A percentile compares a stretch with the other conserved stretches of the same genome.
Evolutionary conservation across 1,140 invertebrate genomes (phyloP).

Genomic region (Hydropsyche tenuis): DNA sequence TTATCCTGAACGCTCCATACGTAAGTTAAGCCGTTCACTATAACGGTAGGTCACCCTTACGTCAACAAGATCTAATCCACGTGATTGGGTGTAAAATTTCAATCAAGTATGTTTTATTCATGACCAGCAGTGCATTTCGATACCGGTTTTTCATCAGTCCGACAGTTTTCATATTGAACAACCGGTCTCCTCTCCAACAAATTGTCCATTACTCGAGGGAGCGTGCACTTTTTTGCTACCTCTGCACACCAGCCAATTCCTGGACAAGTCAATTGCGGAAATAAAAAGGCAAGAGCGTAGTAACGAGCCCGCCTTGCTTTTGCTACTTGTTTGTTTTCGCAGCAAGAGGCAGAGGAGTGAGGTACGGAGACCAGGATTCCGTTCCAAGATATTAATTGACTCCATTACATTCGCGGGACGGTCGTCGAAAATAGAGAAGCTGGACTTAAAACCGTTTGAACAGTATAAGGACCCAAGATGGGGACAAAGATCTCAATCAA

Average conservation of each 20-base stretch:
- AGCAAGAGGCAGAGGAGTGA: background rate
- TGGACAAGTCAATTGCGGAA: constrained; percentile 30
- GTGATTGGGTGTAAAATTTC: no score
- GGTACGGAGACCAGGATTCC: background rate
- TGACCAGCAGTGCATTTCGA: no score
- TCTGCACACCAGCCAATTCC: constrained; percentile 15
- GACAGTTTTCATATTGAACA: constrained; percentile 24
- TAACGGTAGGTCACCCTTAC: no score
- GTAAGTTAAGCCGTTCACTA: no score
- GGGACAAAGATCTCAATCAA: constrained; percentile 29
- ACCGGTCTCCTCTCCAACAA: constrained; percentile 18
- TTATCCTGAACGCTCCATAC: no score
- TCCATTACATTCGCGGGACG: constrained; percentile 30
- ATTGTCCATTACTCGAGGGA: constrained; percentile 28
- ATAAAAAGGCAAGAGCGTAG: constrained; percentile 15
- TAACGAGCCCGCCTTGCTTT: constrained; percentile 12
- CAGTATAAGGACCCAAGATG: background rate
- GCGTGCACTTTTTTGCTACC: background rate
- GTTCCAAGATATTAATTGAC: constrained; percentile 37
- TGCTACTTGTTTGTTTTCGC: constrained; percentile 20
- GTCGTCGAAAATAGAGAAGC: constrained; percentile 27
- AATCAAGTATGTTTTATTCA: no score
- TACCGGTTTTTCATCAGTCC: background rate
- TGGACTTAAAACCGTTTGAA: background rate
- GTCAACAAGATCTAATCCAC: no score